phyloP scores from a whole-genome alignment of 2,113 vertebrate species.

The Athene cunicularia region DNA sequence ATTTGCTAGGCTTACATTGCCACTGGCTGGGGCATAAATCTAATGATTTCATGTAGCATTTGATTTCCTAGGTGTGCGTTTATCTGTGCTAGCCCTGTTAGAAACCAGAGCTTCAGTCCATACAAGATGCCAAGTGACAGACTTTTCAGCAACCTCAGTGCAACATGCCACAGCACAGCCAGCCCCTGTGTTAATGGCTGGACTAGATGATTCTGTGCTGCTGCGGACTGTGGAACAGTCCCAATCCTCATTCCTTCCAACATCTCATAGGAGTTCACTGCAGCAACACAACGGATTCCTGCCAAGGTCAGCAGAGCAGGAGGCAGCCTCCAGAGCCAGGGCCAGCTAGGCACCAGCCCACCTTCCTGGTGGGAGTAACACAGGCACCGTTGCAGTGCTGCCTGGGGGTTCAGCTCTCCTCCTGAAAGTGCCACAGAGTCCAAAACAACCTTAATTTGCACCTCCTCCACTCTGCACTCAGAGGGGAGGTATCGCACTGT shows the following conservation, averaged over 20 bases:
- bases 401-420: background rate
- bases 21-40: background rate
- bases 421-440: background rate
- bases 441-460: background rate
- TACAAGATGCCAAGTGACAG: background rate
- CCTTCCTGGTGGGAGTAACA: background rate
- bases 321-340: background rate
- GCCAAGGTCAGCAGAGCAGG: background rate
- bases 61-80: background rate
- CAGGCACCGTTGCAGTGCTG: fast-evolving
- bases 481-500: background rate
- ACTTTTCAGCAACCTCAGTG: background rate
- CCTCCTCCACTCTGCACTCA: fast-evolving
- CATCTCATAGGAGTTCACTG: background rate
- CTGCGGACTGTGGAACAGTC: background rate
- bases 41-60: background rate
- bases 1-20: background rate
- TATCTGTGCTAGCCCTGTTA: background rate
- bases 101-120: background rate
- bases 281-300: background rate
- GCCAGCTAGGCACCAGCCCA: background rate
- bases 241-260: background rate
- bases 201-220: background rate
- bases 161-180: background rate
- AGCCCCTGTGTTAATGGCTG: background rate